Evolutionary conservation across 2,113 vertebrate species (phyloP), one percentile per base, ranked within the genome.

Genomic region (Tichodroma muraria): DNA sequence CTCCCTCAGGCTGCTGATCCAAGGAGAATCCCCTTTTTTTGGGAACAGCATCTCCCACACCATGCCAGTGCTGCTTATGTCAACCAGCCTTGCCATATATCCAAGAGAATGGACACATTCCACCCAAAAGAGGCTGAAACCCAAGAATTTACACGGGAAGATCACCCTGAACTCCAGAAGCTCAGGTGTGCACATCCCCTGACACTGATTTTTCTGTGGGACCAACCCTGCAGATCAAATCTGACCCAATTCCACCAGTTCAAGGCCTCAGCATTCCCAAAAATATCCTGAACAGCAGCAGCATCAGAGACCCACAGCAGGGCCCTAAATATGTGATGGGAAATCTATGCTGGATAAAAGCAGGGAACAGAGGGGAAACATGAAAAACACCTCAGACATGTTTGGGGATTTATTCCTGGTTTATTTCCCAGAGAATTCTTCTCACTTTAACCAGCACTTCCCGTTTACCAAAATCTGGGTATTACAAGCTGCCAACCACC

Each of bases 31-130:
- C 52, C 56, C 19, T 20, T 40, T 35, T 40, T 6, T 5, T 9
- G 4, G 64, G 82, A 30, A 13, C 69, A 71, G 37, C 49, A 7
- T 28, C 57, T 66, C 66, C 76, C 80, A 54, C 22, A 13, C 2
- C 0, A 25, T 2, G 0, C 45, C 75, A 57, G n/a, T 7, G 3
- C 47, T 13, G 35, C 63, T 72, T 3, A 0, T 2, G 7, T 16
- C 28, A 24, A 8, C 42, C 60, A 65, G 20, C 28, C 49, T 3
- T 27, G 54, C 45, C 28, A 1, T 5, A 2, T 2, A 52, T 17
- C 45, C 78, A 16, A 6, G 45, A 7, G 0, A 40, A 53, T 2
- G 11, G 10, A 5, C 19, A 28, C 9, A 8, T 10, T 31, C 45
- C 54, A 4, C 6, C 6, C 12, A 2, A 56, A 25, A 38, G 27